These are phyloP conservation scores for Sebastes itinus DNA, from an alignment of 2,797 vertebrate genomes.

Conservation along the genomic window DNA sequence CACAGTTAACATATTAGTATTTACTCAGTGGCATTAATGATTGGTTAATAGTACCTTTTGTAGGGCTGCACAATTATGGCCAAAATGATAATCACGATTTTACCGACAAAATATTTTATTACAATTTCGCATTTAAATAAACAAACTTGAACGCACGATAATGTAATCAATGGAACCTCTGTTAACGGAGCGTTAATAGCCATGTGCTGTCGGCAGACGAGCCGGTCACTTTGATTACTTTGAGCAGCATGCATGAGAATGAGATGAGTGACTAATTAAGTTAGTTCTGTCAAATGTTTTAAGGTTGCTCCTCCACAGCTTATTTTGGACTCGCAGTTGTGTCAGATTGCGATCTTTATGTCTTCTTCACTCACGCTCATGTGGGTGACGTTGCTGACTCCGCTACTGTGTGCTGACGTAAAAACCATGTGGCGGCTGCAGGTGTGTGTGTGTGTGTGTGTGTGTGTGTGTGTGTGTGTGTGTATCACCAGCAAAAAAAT, in stretches of 20 bases:
- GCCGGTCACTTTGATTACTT: neutral
- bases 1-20: neutral
- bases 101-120: neutral
- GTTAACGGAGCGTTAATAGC: accelerated
- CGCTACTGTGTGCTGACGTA: too few relatives aligned
- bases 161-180: too few relatives aligned
- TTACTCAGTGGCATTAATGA: neutral
- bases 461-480: too few relatives aligned
- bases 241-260: neutral
- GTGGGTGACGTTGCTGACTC: neutral
- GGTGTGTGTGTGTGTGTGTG: too few relatives aligned
- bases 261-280: neutral
- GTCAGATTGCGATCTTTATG: neutral
- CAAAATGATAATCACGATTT: accelerated
- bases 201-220: accelerated
- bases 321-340: neutral
- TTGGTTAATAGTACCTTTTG: neutral
- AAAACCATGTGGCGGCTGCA: too few relatives aligned
- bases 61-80: too few relatives aligned
- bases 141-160: neutral
- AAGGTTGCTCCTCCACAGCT: neutral
- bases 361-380: neutral
- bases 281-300: neutral
- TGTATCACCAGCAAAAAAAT: too few relatives aligned
- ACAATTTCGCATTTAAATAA: neutral